Base-by-base conservation (phyloP, 2,888 invertebrate genomes). In the Stenodema calcarata region DNA sequence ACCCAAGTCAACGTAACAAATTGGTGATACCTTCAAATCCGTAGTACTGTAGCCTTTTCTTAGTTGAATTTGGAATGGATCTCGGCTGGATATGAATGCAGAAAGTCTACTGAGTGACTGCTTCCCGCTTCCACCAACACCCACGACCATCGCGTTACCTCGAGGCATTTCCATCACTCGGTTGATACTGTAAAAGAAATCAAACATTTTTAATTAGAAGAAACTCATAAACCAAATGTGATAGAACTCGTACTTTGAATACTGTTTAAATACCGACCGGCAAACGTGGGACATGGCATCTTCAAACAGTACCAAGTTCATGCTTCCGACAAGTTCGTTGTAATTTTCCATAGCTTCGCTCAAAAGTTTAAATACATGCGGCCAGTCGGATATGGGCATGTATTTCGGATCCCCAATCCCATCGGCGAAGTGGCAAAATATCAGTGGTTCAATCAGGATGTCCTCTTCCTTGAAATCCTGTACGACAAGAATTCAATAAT, bases 271-370 rank as follows among this genome's bases (percentile, higher is more conserved):
- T 28, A 73, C 54, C 90, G 89, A 94, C 93, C 96, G 94, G 91
- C 96, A 96, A 81, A 98, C 94, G 91, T 98, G 98, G 89, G 95
- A 94, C 95, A 98, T 97, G n/a, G 98, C 98, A 91, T 98, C 98
- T 90, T 98, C 98, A 90, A 98, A 98, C 12, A 98, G 93, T 2
- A 98, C 98, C 87, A 98, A 92, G 91, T 98, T 97, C 97, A 98
- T 98, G 0, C 96, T 95, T 1, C 97, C 95, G 87, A 94, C 93
- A 88, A 98, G 93, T 90, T 98, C 98, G 90, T 98, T 98, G 91
- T 98, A 98, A 23, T 94, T 94, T 1, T 94, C 92, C 83, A 98
- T 92, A 0, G 97, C 97, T 89, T 98, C 98, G 11, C 94, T 92
- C 0, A 98, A 92, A 54, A 97, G 91, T 89, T 94, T 94, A 89